Percentiles rank a stretch among this genome's conserved stretches.
phyloP scores from a whole-genome alignment of 2,113 vertebrate species.

The Rhombomys opimus region DNA sequence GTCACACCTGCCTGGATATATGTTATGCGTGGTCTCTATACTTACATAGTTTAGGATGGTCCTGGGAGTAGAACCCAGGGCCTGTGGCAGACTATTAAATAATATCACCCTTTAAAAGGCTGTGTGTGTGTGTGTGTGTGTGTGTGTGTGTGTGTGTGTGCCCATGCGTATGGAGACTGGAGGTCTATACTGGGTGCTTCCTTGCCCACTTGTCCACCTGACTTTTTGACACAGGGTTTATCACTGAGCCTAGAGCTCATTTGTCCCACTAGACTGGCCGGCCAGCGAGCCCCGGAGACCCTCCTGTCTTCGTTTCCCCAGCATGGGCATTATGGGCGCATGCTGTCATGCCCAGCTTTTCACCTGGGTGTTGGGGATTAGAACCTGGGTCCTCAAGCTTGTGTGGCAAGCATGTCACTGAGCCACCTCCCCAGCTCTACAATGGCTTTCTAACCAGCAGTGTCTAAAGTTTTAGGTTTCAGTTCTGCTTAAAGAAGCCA shows the following conservation, averaged over 20 bases:
- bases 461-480: neutral
- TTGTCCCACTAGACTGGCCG: neutral
- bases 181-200: neutral
- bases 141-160: neutral
- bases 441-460: no score
- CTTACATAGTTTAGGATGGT: neutral
- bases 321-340: neutral
- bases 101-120: neutral
- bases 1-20: neutral
- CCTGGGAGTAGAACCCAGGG: neutral
- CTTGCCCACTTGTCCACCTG: neutral
- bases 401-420: neutral
- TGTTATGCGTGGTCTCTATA: neutral
- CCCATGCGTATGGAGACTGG: neutral
- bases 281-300: neutral
- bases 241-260: neutral
- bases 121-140: neutral
- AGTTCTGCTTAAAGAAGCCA: neutral
- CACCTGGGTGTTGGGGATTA: neutral
- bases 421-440: neutral
- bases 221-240: neutral
- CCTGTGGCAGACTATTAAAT: neutral
- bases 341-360: neutral
- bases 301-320: neutral
- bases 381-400: neutral